Evolutionary conservation across 2,113 vertebrate genomes (phyloP).

Genomic region (Thunnus maccoyii): DNA sequence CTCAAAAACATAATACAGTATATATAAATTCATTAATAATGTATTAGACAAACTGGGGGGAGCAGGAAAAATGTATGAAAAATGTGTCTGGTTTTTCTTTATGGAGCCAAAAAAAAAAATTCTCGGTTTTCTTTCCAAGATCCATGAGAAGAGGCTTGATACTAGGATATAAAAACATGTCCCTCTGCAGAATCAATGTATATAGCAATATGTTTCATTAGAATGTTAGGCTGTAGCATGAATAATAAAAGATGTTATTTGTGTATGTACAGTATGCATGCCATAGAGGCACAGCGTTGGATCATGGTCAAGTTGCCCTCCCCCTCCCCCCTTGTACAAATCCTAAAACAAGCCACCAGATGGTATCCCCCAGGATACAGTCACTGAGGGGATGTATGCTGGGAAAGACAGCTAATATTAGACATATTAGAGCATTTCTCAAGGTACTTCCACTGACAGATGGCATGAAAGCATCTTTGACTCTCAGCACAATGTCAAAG

Average conservation of each 20-base stretch:
- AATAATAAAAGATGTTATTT: neutral
- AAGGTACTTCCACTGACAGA: constrained; percentile 75
- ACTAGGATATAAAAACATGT: too few species aligned
- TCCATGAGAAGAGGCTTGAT: too few species aligned
- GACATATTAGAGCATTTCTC: constrained; percentile 74
- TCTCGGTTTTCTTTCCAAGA: too few species aligned
- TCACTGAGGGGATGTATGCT: constrained; percentile 70
- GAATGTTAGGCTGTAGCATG: neutral
- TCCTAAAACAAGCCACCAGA: constrained; percentile 74
- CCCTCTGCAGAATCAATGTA: too few species aligned
- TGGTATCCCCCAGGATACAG: constrained; percentile 77
- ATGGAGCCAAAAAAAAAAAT: too few species aligned
- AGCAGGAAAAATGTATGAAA: too few species aligned
- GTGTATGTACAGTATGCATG: constrained; percentile 9
- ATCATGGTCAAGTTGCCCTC: neutral
- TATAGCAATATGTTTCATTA: too few species aligned
- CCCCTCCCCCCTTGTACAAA: constrained; percentile 43
- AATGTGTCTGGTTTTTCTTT: too few species aligned
- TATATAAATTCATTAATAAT: too few species aligned
- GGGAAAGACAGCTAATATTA: constrained; percentile 77
- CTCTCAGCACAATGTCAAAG: constrained; percentile 54
- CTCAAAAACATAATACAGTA: too few species aligned
- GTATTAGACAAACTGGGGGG: too few species aligned
- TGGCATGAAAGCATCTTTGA: constrained; percentile 68
- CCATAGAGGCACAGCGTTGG: constrained; percentile 16